These are phyloP conservation scores for Neogobius melanostomus DNA, from an alignment of 2,113 vertebrate genomes.

Conservation along the genomic window DNA sequence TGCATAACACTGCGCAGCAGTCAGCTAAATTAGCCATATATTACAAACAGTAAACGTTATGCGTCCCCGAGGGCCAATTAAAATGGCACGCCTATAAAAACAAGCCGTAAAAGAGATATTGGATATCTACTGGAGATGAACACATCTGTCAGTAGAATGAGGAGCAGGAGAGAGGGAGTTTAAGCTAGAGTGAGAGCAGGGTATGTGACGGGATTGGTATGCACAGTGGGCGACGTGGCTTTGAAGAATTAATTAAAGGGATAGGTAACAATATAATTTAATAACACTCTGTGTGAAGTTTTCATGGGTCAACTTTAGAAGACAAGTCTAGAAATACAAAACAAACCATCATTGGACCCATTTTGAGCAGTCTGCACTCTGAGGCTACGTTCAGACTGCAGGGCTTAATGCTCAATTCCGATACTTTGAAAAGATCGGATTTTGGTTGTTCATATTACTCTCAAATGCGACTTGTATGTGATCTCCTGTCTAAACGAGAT, in stretches of 20 bases:
- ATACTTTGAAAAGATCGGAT: too few relatives aligned
- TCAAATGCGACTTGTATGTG: too few relatives aligned
- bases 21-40: conserved; percentile 3
- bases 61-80: conserved; percentile 7
- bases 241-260: conserved; percentile 1
- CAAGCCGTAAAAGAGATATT: conserved; percentile 9
- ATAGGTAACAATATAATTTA: background rate
- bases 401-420: too few relatives aligned
- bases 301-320: too few relatives aligned
- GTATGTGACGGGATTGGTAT: background rate
- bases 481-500: too few relatives aligned
- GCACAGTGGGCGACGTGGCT: background rate
- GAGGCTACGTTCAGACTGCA: too few relatives aligned
- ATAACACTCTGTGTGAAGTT: background rate
- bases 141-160: conserved; percentile 9
- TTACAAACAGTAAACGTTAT: conserved; percentile 7
- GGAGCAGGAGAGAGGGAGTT: background rate
- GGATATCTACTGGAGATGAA: conserved; percentile 2
- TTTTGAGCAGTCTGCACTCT: too few relatives aligned
- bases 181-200: background rate
- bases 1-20: conserved; percentile 1
- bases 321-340: too few relatives aligned
- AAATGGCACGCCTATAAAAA: conserved; percentile 7
- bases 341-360: too few relatives aligned
- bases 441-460: too few relatives aligned